Evolutionary conservation across 2,797 vertebrate species (phyloP).

Genomic region (Schizopygopsis pylzovi): DNA sequence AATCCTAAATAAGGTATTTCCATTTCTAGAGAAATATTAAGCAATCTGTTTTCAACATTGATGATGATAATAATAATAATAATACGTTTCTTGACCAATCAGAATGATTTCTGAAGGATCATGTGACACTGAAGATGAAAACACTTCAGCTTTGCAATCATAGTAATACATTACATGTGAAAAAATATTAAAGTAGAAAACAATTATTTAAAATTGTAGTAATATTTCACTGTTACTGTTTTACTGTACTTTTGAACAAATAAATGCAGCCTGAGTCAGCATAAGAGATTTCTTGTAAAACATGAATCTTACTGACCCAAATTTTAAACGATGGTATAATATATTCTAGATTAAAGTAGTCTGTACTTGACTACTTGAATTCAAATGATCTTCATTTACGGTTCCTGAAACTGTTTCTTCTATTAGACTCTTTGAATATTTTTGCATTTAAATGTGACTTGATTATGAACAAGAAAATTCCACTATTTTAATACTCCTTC

Average conservation of each 20-base stretch:
- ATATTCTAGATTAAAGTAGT: neutral
- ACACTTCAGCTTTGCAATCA: neutral
- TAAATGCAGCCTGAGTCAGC: neutral
- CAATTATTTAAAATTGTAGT: neutral
- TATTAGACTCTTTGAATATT: neutral
- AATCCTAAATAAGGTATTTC: neutral
- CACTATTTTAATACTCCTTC: neutral
- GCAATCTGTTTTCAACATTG: constrained; percentile 2
- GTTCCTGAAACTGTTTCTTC: neutral
- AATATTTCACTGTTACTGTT: neutral
- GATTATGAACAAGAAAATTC: neutral
- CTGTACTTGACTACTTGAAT: neutral
- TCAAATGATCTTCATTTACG: neutral
- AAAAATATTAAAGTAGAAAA: neutral
- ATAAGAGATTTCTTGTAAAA: neutral
- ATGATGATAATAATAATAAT: constrained; percentile 15
- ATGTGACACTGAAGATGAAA: neutral
- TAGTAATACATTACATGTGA: neutral
- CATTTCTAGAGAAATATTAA: neutral
- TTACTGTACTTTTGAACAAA: neutral
- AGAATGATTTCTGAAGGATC: neutral
- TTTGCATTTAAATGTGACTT: neutral
- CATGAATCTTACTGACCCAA: neutral
- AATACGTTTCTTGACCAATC: neutral
- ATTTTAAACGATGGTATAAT: neutral